Evolutionary conservation across 2,113 vertebrate genomes (phyloP), one percentile per base, ranked within the genome.

Genomic region (Sturnus vulgaris): DNA sequence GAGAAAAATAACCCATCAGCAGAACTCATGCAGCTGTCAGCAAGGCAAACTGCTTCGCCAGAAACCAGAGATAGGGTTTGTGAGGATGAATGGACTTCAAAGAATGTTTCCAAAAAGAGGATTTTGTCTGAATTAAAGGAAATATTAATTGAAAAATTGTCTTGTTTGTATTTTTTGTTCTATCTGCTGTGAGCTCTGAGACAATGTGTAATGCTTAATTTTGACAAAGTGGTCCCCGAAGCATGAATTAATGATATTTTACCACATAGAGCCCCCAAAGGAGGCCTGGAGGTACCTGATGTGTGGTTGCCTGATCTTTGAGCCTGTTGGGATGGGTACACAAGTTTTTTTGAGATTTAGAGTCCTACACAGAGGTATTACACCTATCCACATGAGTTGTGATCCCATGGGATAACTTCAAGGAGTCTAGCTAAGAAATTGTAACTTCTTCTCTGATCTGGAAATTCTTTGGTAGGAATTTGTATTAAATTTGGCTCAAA

Each of bases 181-280:
- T 63, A 15, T 30, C 17, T 30, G 11, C 49, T 72, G 3, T 56
- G 27, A 44, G 44, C 6, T 49, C 13, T 40, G 19, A 87, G 25
- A 7, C 50, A 49, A 89, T 35, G 4, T 10, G 0, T 61, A 65
- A 44, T 8, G 10, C 4, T 46, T 57, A 7, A 49, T 83, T 68
- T 80, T 68, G 63, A 53, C 30, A 46, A 63, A 86, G 21, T 4
- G 0, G 2, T 16, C 16, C 22, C 21, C 0, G 0, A 56, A 64
- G 35, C 46, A n/a, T 18, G 37, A 14, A 28, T 42, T 49, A 25
- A 31, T 39, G 8, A n/a, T 5, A 12, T 86, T 79, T 92, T 75
- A 31, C 5, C 7, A 27, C 7, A 31, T 4, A 5, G 11, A 9
- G 1, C 1, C 3, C 15, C 20, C 28, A 33, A 35, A 66, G 49